Conservation (phyloP, 2,797 vertebrate species). For the Phataginus tricuspis region DNA sequence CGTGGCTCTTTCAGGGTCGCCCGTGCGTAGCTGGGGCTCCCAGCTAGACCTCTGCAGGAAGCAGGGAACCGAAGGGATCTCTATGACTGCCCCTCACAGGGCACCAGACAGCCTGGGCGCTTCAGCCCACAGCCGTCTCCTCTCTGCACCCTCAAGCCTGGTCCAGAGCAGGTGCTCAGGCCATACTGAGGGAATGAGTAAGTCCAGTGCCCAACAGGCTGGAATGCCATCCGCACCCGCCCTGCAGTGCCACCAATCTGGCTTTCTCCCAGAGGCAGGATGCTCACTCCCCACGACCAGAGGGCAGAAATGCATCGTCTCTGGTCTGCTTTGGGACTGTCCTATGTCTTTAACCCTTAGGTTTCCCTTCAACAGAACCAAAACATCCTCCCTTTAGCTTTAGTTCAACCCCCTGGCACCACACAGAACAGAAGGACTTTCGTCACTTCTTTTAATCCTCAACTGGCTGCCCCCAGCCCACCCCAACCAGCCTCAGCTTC, state of each 20-base stretch:
- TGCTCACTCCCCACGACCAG: neutral
- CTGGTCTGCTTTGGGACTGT: neutral
- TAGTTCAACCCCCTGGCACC: neutral
- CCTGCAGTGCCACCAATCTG: neutral
- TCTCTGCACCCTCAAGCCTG: neutral
- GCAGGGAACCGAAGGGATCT: neutral
- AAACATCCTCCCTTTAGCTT: neutral
- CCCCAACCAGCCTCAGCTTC: neutral
- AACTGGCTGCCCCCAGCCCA: neutral
- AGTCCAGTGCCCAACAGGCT: neutral
- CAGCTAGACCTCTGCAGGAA: neutral
- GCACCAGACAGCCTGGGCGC: neutral
- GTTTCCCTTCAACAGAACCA: neutral
- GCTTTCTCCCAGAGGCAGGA: neutral
- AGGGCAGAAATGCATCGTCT: no score
- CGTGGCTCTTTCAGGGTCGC: neutral
- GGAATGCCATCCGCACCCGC: neutral
- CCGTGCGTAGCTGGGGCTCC: neutral
- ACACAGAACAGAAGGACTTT: neutral
- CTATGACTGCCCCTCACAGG: fast-evolving
- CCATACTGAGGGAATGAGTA: neutral
- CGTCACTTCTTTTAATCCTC: neutral
- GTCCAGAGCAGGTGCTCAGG: neutral
- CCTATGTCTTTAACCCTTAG: neutral
- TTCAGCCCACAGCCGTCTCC: neutral